Percentiles rank a stretch among this genome's conserved stretches.
Evolutionary conservation across 2,888 invertebrate species (phyloP).

Genomic region (Beris morrisii): DNA sequence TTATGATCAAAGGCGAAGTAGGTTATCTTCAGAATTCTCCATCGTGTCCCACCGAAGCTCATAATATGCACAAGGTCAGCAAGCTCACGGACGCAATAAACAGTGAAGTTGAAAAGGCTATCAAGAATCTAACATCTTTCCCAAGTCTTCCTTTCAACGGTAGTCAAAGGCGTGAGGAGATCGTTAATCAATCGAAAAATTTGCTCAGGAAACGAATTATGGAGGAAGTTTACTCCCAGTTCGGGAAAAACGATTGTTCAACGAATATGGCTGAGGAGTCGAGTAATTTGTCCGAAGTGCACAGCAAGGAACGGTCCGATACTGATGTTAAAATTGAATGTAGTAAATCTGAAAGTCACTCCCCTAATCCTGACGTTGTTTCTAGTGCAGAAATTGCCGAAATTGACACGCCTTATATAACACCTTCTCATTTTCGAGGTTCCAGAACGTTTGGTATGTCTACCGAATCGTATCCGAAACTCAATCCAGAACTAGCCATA

Average conservation of each 20-base stretch:
- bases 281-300: too few species aligned
- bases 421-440: too few species aligned
- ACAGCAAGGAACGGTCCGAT: too few species aligned
- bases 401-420: too few species aligned
- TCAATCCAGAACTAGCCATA: constrained; percentile 29
- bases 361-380: too few species aligned
- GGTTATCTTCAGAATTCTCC: not conserved
- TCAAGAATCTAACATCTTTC: constrained; percentile 20
- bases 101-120: constrained; percentile 31
- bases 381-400: too few species aligned
- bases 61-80: not conserved
- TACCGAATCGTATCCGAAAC: constrained; percentile 35
- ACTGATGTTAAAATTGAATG: too few species aligned
- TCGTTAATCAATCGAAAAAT: constrained; percentile 27
- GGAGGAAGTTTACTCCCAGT: constrained; percentile 28
- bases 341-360: too few species aligned
- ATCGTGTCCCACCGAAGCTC: not conserved
- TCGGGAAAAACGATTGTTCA: constrained; percentile 1
- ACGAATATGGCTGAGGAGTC: too few species aligned
- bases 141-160: not conserved
- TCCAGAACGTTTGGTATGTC: constrained; percentile 22
- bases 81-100: constrained; percentile 30
- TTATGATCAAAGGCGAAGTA: constrained; percentile 21
- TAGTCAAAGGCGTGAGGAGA: constrained; percentile 23
- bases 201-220: constrained; percentile 24